Evolutionary conservation across 2,113 vertebrate genomes (phyloP).

Genomic region (Leucosticte australis): DNA sequence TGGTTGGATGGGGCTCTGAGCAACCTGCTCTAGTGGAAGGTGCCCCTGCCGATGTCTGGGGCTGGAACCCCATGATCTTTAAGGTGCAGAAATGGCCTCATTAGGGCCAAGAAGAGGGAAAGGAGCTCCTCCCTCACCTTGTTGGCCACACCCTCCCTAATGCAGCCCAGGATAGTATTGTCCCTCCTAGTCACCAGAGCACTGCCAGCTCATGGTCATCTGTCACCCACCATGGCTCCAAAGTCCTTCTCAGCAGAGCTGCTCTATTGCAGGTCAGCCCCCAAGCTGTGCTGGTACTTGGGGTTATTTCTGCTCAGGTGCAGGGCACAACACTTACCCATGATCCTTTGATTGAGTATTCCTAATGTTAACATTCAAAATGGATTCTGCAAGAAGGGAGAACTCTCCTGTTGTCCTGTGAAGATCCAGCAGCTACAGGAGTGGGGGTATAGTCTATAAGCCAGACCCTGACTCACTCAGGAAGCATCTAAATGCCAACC

Average conservation of each 20-base stretch:
- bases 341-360: background rate
- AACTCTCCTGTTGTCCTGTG: background rate
- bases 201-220: background rate
- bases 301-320: background rate
- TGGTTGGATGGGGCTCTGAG: background rate
- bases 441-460: fast-evolving
- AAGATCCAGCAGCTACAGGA: background rate
- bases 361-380: background rate
- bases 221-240: background rate
- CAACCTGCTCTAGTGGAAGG: background rate
- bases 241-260: background rate
- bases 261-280: too few relatives aligned
- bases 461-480: background rate
- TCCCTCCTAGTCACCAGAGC: background rate
- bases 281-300: background rate
- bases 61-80: background rate
- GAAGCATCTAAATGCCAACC: background rate
- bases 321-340: background rate
- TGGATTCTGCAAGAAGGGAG: background rate
- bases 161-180: background rate
- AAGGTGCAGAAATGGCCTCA: background rate
- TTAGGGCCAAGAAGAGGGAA: background rate
- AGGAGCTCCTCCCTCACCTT: background rate
- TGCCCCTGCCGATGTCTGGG: background rate
- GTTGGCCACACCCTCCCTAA: background rate